phyloP scores from a whole-genome alignment of 1,140 invertebrate species.

The Rhyzopertha dominica region DNA sequence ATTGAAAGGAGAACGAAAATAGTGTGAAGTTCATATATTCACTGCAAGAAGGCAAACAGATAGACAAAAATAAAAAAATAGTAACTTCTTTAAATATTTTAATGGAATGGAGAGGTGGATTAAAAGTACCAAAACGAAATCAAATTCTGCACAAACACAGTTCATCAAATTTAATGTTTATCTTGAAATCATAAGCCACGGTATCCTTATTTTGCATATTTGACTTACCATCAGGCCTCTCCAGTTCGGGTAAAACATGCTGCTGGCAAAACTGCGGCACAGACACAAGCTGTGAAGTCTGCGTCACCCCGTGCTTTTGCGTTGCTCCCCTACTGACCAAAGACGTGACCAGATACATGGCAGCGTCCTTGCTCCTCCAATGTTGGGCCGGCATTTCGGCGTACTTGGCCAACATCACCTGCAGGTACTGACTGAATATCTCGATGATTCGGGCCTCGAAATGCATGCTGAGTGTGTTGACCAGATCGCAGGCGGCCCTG shows the following conservation, averaged over 20 bases:
- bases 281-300: conserved; percentile 84
- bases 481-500: conserved; percentile 92
- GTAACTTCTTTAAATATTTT: too few relatives aligned
- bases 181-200: background rate
- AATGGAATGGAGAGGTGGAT: background rate
- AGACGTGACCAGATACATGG: conserved; percentile 92
- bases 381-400: conserved; percentile 64
- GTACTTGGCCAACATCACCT: conserved; percentile 75
- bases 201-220: background rate
- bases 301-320: conserved; percentile 84
- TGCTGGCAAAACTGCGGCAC: conserved; percentile 79
- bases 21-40: too few relatives aligned
- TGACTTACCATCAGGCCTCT: conserved; percentile 61
- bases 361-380: conserved; percentile 94
- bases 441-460: conserved; percentile 91
- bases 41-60: too few relatives aligned
- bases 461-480: conserved; percentile 79
- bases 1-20: too few relatives aligned
- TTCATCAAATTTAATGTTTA: background rate
- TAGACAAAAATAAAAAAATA: too few relatives aligned
- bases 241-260: conserved; percentile 82
- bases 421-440: conserved; percentile 87
- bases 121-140: too few relatives aligned
- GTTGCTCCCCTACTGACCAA: conserved; percentile 89
- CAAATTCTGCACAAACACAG: conserved; percentile 2